phyloP scores from a whole-genome alignment of 2,888 invertebrate genomes.

The Auanema freiburgensis region DNA sequence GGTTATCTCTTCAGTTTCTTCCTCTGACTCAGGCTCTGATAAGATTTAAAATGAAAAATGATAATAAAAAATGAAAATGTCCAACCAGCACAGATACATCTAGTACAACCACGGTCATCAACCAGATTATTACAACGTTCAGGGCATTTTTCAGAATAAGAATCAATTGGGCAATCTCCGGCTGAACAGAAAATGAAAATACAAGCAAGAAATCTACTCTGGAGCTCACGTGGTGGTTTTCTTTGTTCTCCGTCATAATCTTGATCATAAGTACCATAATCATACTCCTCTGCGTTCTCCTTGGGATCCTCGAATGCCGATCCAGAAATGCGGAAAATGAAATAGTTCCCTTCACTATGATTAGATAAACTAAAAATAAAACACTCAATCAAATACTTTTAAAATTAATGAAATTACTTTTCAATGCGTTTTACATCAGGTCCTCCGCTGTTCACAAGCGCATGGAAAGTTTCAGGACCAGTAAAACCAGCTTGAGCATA shows the following conservation, averaged over 20 bases:
- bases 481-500: conserved; percentile 43
- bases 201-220: neutral
- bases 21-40: conserved; percentile 1
- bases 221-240: conserved; percentile 16
- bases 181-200: conserved; percentile 22
- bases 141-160: conserved; percentile 55
- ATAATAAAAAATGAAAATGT: neutral
- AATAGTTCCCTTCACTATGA: conserved; percentile 76
- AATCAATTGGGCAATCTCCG: conserved; percentile 56
- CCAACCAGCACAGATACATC: conserved; percentile 58
- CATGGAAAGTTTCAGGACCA: conserved; percentile 78
- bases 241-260: conserved; percentile 40
- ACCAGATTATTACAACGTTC: conserved; percentile 46
- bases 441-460: conserved; percentile 85
- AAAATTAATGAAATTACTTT: conserved; percentile 69
- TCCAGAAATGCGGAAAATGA: conserved; percentile 77
- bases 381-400: neutral
- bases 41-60: conserved; percentile 4
- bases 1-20: neutral
- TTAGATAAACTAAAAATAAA: conserved; percentile 77
- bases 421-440: conserved; percentile 80
- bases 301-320: conserved; percentile 49
- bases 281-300: conserved; percentile 48
- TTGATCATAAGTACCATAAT: conserved; percentile 50
- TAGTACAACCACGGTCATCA: conserved; percentile 54